phyloP scores from a whole-genome alignment of 1,140 invertebrate species.

The Drosophila pruinosa region DNA sequence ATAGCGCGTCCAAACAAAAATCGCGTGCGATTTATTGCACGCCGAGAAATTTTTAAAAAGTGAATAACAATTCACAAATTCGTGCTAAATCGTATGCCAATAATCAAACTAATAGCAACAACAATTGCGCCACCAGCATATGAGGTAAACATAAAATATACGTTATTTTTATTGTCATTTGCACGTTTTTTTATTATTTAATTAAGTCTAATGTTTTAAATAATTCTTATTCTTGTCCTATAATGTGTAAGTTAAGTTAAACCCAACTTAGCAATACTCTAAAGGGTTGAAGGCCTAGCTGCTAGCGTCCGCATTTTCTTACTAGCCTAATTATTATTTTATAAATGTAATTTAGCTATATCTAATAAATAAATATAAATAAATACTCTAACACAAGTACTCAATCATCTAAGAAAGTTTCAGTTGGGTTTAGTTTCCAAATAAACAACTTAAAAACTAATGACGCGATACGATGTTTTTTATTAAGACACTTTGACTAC shows the following conservation, averaged over 20 bases:
- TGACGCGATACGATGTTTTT: too few relatives aligned
- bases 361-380: too few relatives aligned
- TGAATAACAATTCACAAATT: constrained; percentile 57
- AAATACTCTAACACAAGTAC: too few relatives aligned
- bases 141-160: constrained; percentile 15
- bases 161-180: constrained; percentile 1
- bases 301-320: too few relatives aligned
- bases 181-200: constrained; percentile 25
- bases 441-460: too few relatives aligned
- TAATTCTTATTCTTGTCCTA: constrained; percentile 1
- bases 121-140: not conserved
- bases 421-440: too few relatives aligned
- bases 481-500: too few relatives aligned
- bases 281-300: too few relatives aligned
- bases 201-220: constrained; percentile 3
- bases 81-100: constrained; percentile 64
- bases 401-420: not conserved
- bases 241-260: too few relatives aligned
- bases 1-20: constrained; percentile 37
- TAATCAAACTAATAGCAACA: constrained; percentile 25
- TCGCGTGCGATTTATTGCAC: constrained; percentile 61
- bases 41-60: constrained; percentile 25
- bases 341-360: too few relatives aligned
- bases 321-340: too few relatives aligned
- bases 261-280: constrained; percentile 3